Percentiles rank a stretch among this genome's conserved stretches.
phyloP scores from a whole-genome alignment of 1,140 invertebrate species.

The Daktulosphaira vitifoliae region DNA sequence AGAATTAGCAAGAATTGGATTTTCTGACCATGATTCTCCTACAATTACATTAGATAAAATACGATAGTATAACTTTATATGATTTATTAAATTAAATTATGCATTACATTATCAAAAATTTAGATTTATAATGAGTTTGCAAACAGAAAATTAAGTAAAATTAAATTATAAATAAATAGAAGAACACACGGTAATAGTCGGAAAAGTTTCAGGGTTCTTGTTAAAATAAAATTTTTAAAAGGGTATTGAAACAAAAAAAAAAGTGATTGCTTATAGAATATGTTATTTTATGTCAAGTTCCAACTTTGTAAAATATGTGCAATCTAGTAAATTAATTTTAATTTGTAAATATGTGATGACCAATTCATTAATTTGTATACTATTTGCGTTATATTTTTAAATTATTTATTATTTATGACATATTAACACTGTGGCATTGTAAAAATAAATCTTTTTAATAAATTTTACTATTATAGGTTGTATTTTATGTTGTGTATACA shows the following conservation, averaged over 20 bases:
- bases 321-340: neutral
- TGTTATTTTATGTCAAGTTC: neutral
- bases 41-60: neutral
- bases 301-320: conserved; percentile 16
- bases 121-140: neutral
- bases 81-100: neutral
- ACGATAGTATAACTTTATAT: too few species aligned
- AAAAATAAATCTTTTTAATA: too few species aligned
- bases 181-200: conserved; percentile 4
- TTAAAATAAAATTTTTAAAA: conserved; percentile 10
- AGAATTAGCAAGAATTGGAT: conserved; percentile 38
- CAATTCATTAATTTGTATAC: too few species aligned
- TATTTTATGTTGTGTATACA: too few species aligned
- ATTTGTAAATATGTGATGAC: too few species aligned
- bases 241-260: conserved; percentile 21
- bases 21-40: conserved; percentile 17
- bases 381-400: too few species aligned
- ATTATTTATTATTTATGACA: too few species aligned
- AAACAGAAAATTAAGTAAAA: neutral
- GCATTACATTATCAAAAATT: neutral
- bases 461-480: too few species aligned
- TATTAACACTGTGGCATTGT: too few species aligned
- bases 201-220: conserved; percentile 25
- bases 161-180: neutral
- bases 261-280: neutral